Evolutionary conservation across 2,113 vertebrate genomes (phyloP).

Genomic region (Aegotheles bennettii): DNA sequence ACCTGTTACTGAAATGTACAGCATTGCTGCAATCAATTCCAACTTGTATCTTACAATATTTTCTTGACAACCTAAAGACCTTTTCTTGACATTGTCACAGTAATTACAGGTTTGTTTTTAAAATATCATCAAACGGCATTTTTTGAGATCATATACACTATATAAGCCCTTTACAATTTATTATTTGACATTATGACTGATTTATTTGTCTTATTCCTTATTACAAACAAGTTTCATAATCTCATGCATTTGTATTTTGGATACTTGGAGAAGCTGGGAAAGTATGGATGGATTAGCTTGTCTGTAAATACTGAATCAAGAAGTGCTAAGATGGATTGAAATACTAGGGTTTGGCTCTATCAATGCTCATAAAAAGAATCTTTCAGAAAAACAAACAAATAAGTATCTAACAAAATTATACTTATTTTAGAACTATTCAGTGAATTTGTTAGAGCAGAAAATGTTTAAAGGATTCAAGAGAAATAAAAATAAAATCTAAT

Average conservation of each 20-base stretch:
- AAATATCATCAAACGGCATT: background rate
- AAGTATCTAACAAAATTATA: background rate
- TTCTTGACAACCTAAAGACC: background rate
- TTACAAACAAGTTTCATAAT: background rate
- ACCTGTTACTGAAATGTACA: background rate
- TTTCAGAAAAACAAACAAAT: background rate
- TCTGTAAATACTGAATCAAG: background rate
- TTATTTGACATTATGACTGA: background rate
- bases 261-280: background rate
- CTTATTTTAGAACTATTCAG: background rate
- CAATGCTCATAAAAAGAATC: background rate
- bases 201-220: background rate
- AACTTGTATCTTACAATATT: background rate
- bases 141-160: background rate
- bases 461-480: background rate
- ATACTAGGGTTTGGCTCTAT: background rate
- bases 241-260: background rate
- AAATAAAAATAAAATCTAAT: background rate
- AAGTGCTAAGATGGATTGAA: background rate
- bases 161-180: background rate
- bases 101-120: slow-evolving; percentile 16
- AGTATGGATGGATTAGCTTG: background rate
- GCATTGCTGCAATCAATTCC: background rate
- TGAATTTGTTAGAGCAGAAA: background rate
- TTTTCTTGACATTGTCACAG: background rate